A percentile compares a stretch with the other conserved stretches of the same genome.
Conservation (phyloP, 2,888 invertebrate genomes). For the Andrena fulva region DNA sequence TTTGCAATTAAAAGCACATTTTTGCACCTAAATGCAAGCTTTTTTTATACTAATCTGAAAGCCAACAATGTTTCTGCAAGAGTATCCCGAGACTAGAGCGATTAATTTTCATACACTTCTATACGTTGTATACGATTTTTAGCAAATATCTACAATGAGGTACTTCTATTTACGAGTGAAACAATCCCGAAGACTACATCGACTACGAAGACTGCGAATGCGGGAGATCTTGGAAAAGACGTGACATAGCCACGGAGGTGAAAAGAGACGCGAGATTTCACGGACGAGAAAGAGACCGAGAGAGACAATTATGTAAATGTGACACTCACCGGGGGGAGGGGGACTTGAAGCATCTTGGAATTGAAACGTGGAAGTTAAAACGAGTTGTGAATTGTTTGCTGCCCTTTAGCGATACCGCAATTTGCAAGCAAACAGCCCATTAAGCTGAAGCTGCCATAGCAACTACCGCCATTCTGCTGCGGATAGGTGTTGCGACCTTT, state of each 20-base stretch:
- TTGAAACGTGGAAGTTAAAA: constrained; percentile 79
- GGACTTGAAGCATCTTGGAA: constrained; percentile 69
- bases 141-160: background rate
- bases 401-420: constrained; percentile 81
- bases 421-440: constrained; percentile 82
- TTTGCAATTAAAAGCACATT: constrained; percentile 67
- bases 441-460: constrained; percentile 65
- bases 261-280: constrained; percentile 27
- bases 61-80: no score
- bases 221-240: background rate
- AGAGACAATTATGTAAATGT: constrained; percentile 77
- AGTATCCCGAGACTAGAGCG: no score
- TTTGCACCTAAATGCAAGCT: background rate
- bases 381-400: constrained; percentile 80
- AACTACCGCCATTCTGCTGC: constrained; percentile 37
- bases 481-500: constrained; percentile 58
- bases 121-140: no score
- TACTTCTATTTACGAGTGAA: background rate
- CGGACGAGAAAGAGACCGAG: constrained; percentile 57
- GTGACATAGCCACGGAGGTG: background rate
- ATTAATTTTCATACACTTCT: no score
- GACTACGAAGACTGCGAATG: background rate
- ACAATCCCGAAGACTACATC: background rate
- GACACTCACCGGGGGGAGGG: constrained; percentile 53
- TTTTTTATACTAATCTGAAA: no score